Percentiles rank a stretch among this genome's conserved stretches.
Evolutionary conservation across 2,113 vertebrate genomes (phyloP).

Genomic region (Colinus virginianus): DNA sequence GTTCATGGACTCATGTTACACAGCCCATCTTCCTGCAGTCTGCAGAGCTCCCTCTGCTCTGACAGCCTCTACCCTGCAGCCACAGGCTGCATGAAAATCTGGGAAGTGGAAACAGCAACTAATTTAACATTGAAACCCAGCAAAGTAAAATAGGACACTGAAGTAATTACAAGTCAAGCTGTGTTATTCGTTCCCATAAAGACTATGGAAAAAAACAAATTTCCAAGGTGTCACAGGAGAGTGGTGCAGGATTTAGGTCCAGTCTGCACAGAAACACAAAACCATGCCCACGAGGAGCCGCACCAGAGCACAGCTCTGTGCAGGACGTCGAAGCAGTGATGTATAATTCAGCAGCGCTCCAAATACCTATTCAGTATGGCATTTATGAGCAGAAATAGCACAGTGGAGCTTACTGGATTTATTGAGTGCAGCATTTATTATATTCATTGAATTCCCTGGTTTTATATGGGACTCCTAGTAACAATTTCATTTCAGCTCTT

Average conservation of each 20-base stretch:
- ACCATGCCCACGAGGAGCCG: neutral
- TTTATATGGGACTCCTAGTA: neutral
- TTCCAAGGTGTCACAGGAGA: neutral
- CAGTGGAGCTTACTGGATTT: neutral
- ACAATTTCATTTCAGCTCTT: neutral
- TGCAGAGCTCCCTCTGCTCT: neutral
- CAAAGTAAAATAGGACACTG: neutral
- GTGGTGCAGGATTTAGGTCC: neutral
- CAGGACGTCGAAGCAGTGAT: neutral
- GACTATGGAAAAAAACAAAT: neutral
- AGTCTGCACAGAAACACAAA: neutral
- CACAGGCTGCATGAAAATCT: rapidly evolving
- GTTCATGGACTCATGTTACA: neutral
- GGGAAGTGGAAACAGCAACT: neutral
- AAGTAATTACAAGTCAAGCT: neutral
- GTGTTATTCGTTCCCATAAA: neutral
- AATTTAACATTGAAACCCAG: neutral
- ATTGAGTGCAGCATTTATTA: neutral
- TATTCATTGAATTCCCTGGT: neutral
- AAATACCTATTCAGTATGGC: neutral
- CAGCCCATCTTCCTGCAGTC: neutral
- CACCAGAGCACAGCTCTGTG: rapidly evolving
- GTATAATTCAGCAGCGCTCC: neutral
- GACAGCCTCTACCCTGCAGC: neutral
- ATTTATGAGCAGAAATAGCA: neutral